Conservation (phyloP, 2,113 vertebrate species). For the Trinectes maculatus region DNA sequence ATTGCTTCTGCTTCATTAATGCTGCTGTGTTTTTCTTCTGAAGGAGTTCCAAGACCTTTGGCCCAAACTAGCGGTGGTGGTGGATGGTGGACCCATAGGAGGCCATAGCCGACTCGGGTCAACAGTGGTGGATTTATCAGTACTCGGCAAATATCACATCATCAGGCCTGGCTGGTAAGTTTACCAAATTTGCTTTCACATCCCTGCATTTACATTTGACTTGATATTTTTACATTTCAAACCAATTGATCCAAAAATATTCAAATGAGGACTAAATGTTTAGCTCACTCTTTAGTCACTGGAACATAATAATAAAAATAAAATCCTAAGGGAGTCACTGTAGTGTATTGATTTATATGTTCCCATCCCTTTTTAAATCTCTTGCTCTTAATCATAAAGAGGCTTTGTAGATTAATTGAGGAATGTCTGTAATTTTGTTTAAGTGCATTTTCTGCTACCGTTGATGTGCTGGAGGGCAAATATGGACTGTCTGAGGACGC, state of each 20-base stretch:
- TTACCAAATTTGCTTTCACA: neutral
- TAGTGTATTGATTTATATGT: neutral
- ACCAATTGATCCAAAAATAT: neutral
- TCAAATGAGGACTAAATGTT: neutral
- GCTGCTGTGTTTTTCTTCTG: neutral
- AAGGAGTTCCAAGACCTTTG: conserved; percentile 96
- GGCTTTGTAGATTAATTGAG: conserved; percentile 13
- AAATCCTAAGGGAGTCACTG: neutral
- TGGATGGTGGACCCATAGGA: conserved; percentile 90
- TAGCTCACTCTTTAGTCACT: too few species aligned
- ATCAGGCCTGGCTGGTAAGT: conserved; percentile 94
- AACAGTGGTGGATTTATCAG: conserved; percentile 92
- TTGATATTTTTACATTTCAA: neutral
- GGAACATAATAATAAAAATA: too few species aligned
- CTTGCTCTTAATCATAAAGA: neutral
- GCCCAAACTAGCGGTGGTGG: conserved; percentile 88
- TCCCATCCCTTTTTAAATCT: neutral
- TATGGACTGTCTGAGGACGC: conserved; percentile 81
- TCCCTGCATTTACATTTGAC: neutral
- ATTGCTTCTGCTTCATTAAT: neutral
- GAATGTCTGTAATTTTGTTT: conserved; percentile 44
- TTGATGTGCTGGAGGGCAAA: conserved; percentile 85
- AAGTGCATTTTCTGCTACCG: conserved; percentile 87
- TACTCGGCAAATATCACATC: conserved; percentile 85
- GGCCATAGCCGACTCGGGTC: conserved; percentile 90